Evolutionary conservation across 2,888 invertebrate species (phyloP).

Genomic region (Teleiodes luculella): DNA sequence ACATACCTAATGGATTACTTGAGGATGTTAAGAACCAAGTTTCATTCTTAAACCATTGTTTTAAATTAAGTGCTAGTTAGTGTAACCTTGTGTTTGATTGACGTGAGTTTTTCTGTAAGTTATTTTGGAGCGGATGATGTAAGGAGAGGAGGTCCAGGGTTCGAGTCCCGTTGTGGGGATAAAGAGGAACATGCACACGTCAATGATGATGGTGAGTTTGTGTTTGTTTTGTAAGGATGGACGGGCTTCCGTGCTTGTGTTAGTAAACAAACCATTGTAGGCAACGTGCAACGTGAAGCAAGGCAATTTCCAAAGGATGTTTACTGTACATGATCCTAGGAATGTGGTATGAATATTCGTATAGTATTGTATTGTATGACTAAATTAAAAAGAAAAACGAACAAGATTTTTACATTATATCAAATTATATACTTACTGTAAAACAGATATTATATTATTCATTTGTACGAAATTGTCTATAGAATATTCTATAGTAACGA

Average conservation of each 20-base stretch:
- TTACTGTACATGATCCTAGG: too few relatives aligned
- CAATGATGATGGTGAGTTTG: constrained; percentile 71
- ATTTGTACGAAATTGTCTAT: too few relatives aligned
- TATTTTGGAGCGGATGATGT: constrained; percentile 74
- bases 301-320: too few relatives aligned
- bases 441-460: too few relatives aligned
- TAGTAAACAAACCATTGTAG: background rate
- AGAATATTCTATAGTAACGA: too few relatives aligned
- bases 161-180: constrained; percentile 57
- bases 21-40: constrained; percentile 17
- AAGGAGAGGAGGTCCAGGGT: constrained; percentile 56
- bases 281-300: background rate
- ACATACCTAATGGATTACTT: background rate
- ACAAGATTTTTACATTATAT: too few relatives aligned
- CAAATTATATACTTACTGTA: too few relatives aligned
- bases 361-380: too few relatives aligned
- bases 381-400: too few relatives aligned
- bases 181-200: constrained; percentile 62
- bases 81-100: constrained; percentile 71
- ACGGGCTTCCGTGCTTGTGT: background rate
- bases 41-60: constrained; percentile 30
- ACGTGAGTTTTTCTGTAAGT: constrained; percentile 58
- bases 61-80: constrained; percentile 50
- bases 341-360: too few relatives aligned
- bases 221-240: constrained; percentile 24